Conservation (phyloP, 2,888 invertebrate species). For the Entomobrya multifasciata region DNA sequence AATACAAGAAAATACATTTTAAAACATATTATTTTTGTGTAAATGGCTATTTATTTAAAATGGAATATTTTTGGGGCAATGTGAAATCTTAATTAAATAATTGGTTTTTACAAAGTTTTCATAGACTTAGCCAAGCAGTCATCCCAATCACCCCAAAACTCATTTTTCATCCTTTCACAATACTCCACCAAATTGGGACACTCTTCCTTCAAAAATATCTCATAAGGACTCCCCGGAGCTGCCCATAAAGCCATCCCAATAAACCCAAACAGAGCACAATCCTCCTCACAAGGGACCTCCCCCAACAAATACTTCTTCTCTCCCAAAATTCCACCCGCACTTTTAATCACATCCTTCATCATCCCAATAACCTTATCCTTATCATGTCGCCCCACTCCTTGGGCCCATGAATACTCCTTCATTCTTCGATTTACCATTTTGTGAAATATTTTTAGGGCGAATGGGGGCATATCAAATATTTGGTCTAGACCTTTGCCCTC, state of each 20-base stretch:
- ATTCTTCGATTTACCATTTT: slow-evolving; percentile 31
- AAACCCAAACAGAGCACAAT: slow-evolving; percentile 82
- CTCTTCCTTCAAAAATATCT: slow-evolving; percentile 75
- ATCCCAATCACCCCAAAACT: slow-evolving; percentile 76
- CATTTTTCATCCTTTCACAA: slow-evolving; percentile 73
- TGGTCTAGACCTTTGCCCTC: slow-evolving; percentile 55
- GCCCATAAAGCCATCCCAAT: slow-evolving; percentile 81
- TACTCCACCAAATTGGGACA: slow-evolving; percentile 72
- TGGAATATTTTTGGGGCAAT: too few relatives aligned
- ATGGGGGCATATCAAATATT: slow-evolving; percentile 53
- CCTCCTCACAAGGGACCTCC: slow-evolving; percentile 79
- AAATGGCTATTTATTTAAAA: too few relatives aligned
- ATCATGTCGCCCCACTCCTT: slow-evolving; percentile 77
- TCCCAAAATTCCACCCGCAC: too few relatives aligned
- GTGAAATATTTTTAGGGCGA: slow-evolving; percentile 20
- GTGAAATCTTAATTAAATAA: too few relatives aligned
- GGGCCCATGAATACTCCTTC: slow-evolving; percentile 54
- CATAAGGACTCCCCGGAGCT: slow-evolving; percentile 79
- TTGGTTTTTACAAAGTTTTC: too few relatives aligned
- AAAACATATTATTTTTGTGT: too few relatives aligned
- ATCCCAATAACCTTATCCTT: slow-evolving; percentile 72
- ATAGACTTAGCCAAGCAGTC: slow-evolving; percentile 45
- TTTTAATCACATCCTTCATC: slow-evolving; percentile 71
- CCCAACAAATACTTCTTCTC: slow-evolving; percentile 74
- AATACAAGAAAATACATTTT: too few relatives aligned